A percentile compares a stretch with the other conserved stretches of the same genome.
Conservation (phyloP, 1,140 invertebrate species). For the Brachionus sp. region DNA sequence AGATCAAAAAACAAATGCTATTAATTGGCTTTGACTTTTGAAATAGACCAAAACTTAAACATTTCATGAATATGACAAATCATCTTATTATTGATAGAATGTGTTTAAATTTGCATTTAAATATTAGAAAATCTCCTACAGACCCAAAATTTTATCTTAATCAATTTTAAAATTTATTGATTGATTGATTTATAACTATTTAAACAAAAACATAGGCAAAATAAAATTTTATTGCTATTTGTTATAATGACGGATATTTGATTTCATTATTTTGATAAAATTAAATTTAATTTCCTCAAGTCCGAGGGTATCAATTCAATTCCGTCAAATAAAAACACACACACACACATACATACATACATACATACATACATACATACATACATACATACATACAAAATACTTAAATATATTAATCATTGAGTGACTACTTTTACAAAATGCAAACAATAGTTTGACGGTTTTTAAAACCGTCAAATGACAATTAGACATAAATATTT, state of each 20-base stretch:
- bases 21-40: neutral
- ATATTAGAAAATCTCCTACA: neutral
- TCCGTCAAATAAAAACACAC: neutral
- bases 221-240: constrained; percentile 6
- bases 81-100: neutral
- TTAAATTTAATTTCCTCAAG: constrained; percentile 28
- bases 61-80: neutral
- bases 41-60: neutral
- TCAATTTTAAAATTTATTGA: constrained; percentile 1
- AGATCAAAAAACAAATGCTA: neutral
- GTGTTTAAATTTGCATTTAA: neutral
- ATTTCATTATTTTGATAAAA: constrained; percentile 20
- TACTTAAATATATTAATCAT: neutral
- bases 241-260: constrained; percentile 14
- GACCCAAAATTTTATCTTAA: neutral
- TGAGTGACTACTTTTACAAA: too few relatives aligned
- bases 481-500: neutral
- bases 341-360: too few relatives aligned
- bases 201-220: neutral
- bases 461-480: neutral
- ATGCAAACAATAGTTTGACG: neutral
- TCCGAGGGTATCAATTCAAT: neutral
- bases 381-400: neutral
- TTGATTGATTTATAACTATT: constrained; percentile 22
- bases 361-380: too few relatives aligned